A percentile compares a stretch with the other conserved stretches of the same genome.
Evolutionary conservation across 2,797 vertebrate genomes (phyloP).

Genomic region (Cossypha dichroa): DNA sequence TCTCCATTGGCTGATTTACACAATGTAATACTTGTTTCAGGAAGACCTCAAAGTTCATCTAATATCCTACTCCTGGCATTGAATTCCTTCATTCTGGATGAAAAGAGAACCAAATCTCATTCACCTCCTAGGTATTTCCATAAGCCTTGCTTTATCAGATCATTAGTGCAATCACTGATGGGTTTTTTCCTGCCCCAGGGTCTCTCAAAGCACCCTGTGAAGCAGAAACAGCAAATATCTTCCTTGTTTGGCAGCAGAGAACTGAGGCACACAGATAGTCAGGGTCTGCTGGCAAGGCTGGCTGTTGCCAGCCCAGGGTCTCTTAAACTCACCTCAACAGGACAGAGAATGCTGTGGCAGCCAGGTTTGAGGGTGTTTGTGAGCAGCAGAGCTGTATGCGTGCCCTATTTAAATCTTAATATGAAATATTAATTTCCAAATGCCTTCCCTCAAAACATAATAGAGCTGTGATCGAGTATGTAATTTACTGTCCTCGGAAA

Average conservation of each 20-base stretch:
- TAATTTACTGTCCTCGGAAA: slow-evolving; percentile 75
- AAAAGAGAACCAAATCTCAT: background rate
- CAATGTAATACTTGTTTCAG: background rate
- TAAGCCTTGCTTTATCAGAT: background rate
- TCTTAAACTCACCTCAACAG: background rate
- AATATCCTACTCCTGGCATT: background rate
- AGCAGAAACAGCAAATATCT: background rate
- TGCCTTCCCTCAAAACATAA: slow-evolving; percentile 41
- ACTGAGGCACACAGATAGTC: fast-evolving
- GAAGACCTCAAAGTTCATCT: background rate
- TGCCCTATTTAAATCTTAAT: background rate
- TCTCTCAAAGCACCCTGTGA: background rate
- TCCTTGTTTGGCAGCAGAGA: background rate
- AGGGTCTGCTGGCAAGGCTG: background rate
- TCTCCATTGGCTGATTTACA: background rate
- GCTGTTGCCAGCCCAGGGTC: background rate
- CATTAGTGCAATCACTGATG: background rate
- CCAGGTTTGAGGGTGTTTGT: background rate
- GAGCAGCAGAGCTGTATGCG: background rate
- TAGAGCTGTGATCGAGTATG: slow-evolving; percentile 65
- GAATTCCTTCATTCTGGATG: background rate
- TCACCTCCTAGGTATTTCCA: background rate
- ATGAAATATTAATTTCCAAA: slow-evolving; percentile 68
- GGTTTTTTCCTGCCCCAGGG: background rate
- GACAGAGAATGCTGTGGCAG: background rate